Evolutionary conservation across 2,113 vertebrate genomes (phyloP).

Genomic region (Tachysurus vachellii): DNA sequence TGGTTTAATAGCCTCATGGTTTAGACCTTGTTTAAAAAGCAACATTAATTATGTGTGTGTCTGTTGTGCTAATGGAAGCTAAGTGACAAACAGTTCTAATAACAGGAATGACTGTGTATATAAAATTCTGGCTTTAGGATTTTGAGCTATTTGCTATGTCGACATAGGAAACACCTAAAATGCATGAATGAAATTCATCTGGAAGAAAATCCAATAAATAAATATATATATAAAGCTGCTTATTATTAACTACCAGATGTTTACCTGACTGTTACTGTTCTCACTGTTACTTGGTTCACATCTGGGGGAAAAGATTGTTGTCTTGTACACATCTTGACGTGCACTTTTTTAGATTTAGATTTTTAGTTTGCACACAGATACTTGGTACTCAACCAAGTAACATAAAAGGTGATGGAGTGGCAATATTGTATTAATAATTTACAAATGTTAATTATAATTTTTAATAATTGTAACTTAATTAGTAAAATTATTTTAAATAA

Average conservation of each 20-base stretch:
- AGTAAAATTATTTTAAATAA: too few relatives aligned
- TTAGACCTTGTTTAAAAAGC: neutral
- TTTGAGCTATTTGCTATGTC: neutral
- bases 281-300: neutral
- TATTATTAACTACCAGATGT: neutral
- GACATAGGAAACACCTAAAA: neutral
- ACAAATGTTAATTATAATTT: too few relatives aligned
- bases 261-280: neutral
- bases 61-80: neutral
- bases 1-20: neutral
- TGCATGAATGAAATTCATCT: neutral
- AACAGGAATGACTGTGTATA: neutral
- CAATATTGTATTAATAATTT: neutral
- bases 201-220: neutral
- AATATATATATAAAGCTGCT: neutral
- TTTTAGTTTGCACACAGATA: too few relatives aligned
- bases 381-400: neutral
- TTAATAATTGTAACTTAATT: too few relatives aligned
- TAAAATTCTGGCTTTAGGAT: neutral
- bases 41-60: neutral
- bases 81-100: neutral
- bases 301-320: neutral
- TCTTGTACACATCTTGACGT: neutral
- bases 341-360: too few relatives aligned
- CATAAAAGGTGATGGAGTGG: neutral